Evolutionary conservation across 2,888 invertebrate genomes (phyloP).

Genomic region (Holacanthella duospinosa): DNA sequence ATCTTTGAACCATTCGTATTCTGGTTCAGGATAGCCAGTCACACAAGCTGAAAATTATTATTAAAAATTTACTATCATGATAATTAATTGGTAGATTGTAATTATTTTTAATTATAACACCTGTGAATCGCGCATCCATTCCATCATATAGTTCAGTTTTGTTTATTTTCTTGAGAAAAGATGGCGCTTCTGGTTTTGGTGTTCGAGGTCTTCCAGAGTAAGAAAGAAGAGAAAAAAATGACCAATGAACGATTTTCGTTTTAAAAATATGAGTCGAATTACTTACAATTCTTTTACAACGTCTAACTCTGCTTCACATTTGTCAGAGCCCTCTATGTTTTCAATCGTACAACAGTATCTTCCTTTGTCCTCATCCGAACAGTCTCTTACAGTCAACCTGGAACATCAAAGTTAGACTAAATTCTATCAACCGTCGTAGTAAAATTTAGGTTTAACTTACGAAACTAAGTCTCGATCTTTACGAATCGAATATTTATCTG

Average conservation of each 20-base stretch:
- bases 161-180: slow-evolving; percentile 78
- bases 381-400: slow-evolving; percentile 61
- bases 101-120: background rate
- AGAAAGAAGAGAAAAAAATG: background rate
- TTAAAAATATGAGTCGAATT: slow-evolving; percentile 1
- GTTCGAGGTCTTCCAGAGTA: background rate
- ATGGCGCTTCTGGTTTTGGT: slow-evolving; percentile 56
- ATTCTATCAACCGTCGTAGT: too few relatives aligned
- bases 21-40: slow-evolving; percentile 75
- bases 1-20: slow-evolving; percentile 76
- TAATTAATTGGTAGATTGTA: background rate
- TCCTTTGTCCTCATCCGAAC: slow-evolving; percentile 58
- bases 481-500: slow-evolving; percentile 62
- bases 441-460: background rate
- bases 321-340: slow-evolving; percentile 69
- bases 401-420: slow-evolving; percentile 39
- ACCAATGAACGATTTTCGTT: background rate
- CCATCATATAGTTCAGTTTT: slow-evolving; percentile 77
- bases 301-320: slow-evolving; percentile 61
- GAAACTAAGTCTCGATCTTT: slow-evolving; percentile 63
- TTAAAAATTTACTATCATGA: background rate
- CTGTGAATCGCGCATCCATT: slow-evolving; percentile 79
- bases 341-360: slow-evolving; percentile 63
- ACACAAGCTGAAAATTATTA: slow-evolving; percentile 56
- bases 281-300: slow-evolving; percentile 76